Conservation (phyloP, 1,140 invertebrate species). For the Phenacoccus solenopsis region DNA sequence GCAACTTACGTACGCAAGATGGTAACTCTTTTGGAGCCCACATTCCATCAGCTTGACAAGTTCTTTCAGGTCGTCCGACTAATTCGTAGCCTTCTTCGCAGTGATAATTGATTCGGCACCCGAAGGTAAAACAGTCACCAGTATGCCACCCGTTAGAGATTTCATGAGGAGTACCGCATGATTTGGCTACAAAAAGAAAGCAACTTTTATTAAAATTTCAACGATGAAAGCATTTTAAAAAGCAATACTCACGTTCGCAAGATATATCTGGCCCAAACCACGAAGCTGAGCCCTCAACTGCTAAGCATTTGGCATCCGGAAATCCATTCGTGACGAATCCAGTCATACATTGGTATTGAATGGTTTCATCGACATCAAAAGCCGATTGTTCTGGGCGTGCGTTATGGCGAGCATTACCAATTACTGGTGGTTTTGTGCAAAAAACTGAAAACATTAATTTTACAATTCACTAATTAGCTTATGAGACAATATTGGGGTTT, state of each 20-base stretch:
- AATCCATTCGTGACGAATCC: conserved; percentile 79
- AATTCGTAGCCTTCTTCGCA: conserved; percentile 88
- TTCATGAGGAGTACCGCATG: conserved; percentile 74
- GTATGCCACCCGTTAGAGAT: conserved; percentile 83
- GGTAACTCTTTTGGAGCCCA: conserved; percentile 83
- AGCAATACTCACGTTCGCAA: conserved; percentile 72
- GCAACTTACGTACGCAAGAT: conserved; percentile 62
- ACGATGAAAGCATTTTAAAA: background rate
- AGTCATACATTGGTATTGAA: conserved; percentile 82
- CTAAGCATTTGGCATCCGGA: conserved; percentile 75
- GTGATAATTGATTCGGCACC: conserved; percentile 79
- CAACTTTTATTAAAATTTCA: background rate
- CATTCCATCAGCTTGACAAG: conserved; percentile 72
- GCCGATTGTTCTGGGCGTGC: conserved; percentile 64
- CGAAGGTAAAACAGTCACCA: conserved; percentile 82
- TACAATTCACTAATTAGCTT: no score
- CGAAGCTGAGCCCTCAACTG: conserved; percentile 62
- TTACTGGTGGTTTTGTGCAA: conserved; percentile 71
- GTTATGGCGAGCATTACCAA: conserved; percentile 78
- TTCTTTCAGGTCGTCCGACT: conserved; percentile 64
- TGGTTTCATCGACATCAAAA: conserved; percentile 66
- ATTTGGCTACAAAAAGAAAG: conserved; percentile 46
- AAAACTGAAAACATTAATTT: conserved; percentile 44
- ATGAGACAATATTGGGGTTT: no score
- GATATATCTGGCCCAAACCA: conserved; percentile 91